Evolutionary conservation across 2,797 vertebrate species (phyloP), one percentile per base, ranked within the genome.

Genomic region (Furcifer pardalis): DNA sequence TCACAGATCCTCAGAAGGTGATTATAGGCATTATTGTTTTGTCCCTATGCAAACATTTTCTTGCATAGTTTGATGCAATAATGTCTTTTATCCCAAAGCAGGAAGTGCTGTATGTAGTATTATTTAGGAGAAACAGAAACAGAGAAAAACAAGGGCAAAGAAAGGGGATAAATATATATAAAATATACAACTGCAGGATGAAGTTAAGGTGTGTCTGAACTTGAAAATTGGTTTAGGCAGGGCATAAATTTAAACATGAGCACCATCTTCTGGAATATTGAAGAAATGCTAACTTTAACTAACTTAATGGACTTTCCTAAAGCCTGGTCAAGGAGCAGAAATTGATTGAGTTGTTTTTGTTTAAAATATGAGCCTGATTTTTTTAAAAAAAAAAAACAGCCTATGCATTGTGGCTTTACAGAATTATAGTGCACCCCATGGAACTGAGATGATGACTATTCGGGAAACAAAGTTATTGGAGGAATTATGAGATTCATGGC

Each of bases 251-350:
- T 12, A 69, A 23, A 9, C 30, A 25, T 2, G 83, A 87, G 91
- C 84, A 37, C 92, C 91, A 91, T 62, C 94, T 94, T n/a, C 92
- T 84, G 93, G 82, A 19, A 0, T 1, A 0, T 1, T 0, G 1
- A 4, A 7, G 0, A 8, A 30, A 3, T 56, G 2, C 60, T 23
- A 40, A 0, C 15, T 72, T 42, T 81, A 12, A 0, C 10, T 17
- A 4, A 7, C 25, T 5, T 59, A 12, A 1, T 1, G 9, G 0
- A 0, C 0, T 46, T 15, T 1, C 1, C 0, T 59, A 5, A 10
- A 0, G 17, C 0, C 23, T 27, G 2, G 1, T 1, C 17, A n/a
- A 2, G 13, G 62, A n/a, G 1, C 5, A 1, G 9, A 35, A 40
- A 1, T 3, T 27, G 68, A 23, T 68, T 46, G 42, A 46, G 44